Evolutionary conservation across 2,113 vertebrate genomes (phyloP), one percentile per base, ranked within the genome.

Genomic region (human): DNA sequence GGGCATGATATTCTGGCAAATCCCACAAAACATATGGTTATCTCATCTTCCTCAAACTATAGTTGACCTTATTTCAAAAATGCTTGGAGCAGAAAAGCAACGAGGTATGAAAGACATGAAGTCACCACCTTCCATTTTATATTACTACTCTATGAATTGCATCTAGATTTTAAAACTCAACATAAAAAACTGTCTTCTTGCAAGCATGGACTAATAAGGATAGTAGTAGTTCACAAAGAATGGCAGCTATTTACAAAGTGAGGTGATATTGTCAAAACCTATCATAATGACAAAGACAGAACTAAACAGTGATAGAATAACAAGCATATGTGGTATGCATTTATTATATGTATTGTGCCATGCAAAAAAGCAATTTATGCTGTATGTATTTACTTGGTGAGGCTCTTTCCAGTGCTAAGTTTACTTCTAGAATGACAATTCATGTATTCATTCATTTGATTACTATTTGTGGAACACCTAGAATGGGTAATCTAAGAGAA

Each of bases 21-120:
- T 64, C 8, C 40, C 38, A 16, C 5, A 55, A 22, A 88, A 30
- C 45, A 16, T 76, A 16, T 27, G 18, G 25, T 76, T 72, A 38
- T 72, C n/a, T 40, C 22, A 25, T 84, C n/a, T 70, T 83, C 72
- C 59, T 93, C 48, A 73, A 64, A 45, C 20, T 55, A 13, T 32
- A 59, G 20, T 92, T 97, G 81, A 35, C 45, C 50, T 72, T 70
- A 16, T 48, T 97, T 93, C n/a, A 95, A 86, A 88, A 23, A 84
- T 32, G 79, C 92, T 3, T 83, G 90, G 3, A 95, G 6, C 16
- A 89, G 64, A 93, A 96, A 95, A 87, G 70, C 72, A 93, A 25
- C 81, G 3, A 40, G 40, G 40, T 40, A 40, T 40, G 40, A 40
- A 40, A 40, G 40, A 75, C 6, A 17, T 82, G 82, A 12, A 0